Evolutionary conservation across 1,140 invertebrate species (phyloP).

Genomic region (Tetragnatha versicolor): DNA sequence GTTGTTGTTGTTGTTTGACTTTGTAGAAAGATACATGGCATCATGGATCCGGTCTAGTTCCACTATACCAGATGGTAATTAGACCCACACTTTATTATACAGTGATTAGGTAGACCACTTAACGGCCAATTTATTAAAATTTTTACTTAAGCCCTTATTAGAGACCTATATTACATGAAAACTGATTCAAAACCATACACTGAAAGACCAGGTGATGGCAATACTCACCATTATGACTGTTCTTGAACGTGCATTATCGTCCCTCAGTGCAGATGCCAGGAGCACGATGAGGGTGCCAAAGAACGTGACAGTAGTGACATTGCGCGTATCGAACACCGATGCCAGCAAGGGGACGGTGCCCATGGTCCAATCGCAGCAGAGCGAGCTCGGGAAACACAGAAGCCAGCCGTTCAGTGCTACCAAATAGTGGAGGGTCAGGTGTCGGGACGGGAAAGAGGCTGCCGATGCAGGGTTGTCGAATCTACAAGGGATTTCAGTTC

Average conservation of each 20-base stretch:
- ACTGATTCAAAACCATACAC: no score
- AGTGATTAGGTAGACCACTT: no score
- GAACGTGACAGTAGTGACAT: slow-evolving; percentile 81
- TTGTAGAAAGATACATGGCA: no score
- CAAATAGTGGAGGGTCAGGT: slow-evolving; percentile 93
- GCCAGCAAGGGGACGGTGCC: slow-evolving; percentile 88
- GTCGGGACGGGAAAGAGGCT: slow-evolving; percentile 76
- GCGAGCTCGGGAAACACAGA: slow-evolving; percentile 82
- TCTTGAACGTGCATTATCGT: slow-evolving; percentile 27
- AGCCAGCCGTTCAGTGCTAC: slow-evolving; percentile 90
- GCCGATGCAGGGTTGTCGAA: slow-evolving; percentile 93
- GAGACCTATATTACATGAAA: no score
- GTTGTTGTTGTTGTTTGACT: no score
- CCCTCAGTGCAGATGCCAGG: slow-evolving; percentile 25
- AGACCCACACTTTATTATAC: no score
- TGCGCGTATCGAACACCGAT: slow-evolving; percentile 80
- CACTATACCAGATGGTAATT: no score
- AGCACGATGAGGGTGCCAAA: slow-evolving; percentile 69
- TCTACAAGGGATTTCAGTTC: no score
- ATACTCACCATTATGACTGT: slow-evolving; percentile 67
- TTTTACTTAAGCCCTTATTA: no score
- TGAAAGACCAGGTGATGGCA: no score
- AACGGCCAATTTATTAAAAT: no score
- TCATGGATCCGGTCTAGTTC: no score
- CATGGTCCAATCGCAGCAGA: slow-evolving; percentile 99